phyloP scores from a whole-genome alignment of 1,140 invertebrate species.

The Micrasema minimum region DNA sequence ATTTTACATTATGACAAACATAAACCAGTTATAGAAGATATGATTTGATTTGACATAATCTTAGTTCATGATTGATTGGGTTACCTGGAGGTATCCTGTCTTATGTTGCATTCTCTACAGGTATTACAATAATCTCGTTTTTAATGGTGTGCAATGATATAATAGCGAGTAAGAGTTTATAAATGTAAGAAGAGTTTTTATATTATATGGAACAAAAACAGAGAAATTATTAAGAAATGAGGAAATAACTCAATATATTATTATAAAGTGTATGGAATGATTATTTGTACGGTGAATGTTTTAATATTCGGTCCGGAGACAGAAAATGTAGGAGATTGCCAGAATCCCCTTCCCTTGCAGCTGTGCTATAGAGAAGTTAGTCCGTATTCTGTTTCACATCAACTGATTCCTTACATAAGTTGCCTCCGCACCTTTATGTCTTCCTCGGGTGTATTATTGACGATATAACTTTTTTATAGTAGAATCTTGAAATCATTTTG shows the following conservation, averaged over 20 bases:
- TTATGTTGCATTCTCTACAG: slow-evolving; percentile 7
- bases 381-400: too few relatives aligned
- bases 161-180: slow-evolving; percentile 1
- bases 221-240: too few relatives aligned
- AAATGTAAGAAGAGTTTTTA: not conserved
- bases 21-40: slow-evolving; percentile 36
- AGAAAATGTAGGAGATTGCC: too few relatives aligned
- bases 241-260: too few relatives aligned
- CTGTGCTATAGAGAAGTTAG: too few relatives aligned
- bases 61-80: slow-evolving; percentile 23
- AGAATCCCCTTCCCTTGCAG: too few relatives aligned
- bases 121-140: not conserved
- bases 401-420: too few relatives aligned
- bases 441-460: slow-evolving; percentile 2
- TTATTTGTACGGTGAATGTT: too few relatives aligned
- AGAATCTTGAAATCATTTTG: slow-evolving; percentile 25
- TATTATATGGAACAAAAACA: slow-evolving; percentile 9
- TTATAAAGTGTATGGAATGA: too few relatives aligned
- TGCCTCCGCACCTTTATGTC: slow-evolving; percentile 10
- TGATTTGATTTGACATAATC: slow-evolving; percentile 14
- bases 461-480: not conserved
- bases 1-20: slow-evolving; percentile 40
- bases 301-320: too few relatives aligned
- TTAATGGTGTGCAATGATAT: slow-evolving; percentile 15
- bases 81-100: slow-evolving; percentile 12